These are phyloP conservation scores for Omphaloscelis lunosa DNA, from an alignment of 2,888 invertebrate genomes.

Conservation along the genomic window DNA sequence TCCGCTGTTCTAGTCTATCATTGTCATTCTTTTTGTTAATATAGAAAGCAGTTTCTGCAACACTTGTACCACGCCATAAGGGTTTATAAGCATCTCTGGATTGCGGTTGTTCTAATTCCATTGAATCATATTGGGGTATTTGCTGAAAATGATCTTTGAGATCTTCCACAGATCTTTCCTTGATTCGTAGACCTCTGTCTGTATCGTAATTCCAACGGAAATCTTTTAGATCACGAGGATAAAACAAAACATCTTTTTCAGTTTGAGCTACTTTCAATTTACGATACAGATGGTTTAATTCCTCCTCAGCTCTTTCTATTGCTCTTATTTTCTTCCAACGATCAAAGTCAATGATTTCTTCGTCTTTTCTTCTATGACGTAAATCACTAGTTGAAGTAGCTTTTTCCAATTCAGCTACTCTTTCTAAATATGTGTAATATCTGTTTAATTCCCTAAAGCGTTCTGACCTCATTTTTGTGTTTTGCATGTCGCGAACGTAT, in stretches of 20 bases:
- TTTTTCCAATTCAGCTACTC: slow-evolving; percentile 95
- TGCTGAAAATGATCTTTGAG: slow-evolving; percentile 94
- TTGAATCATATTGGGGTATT: slow-evolving; percentile 89
- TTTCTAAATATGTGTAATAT: slow-evolving; percentile 96
- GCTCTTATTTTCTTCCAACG: slow-evolving; percentile 95
- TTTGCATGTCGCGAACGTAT: slow-evolving; percentile 92
- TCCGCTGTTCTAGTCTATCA: slow-evolving; percentile 77
- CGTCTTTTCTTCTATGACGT: slow-evolving; percentile 93
- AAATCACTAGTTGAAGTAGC: slow-evolving; percentile 93
- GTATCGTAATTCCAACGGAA: slow-evolving; percentile 94
- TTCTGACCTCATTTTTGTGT: slow-evolving; percentile 93
- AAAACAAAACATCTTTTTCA: slow-evolving; percentile 96
- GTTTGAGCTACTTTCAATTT: slow-evolving; percentile 95
- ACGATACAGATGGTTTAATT: slow-evolving; percentile 94
- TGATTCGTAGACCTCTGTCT: slow-evolving; percentile 94
- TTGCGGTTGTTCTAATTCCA: slow-evolving; percentile 83
- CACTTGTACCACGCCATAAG: slow-evolving; percentile 95
- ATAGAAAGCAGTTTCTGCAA: slow-evolving; percentile 94
- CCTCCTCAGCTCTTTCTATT: slow-evolving; percentile 95
- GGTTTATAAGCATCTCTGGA: slow-evolving; percentile 94
- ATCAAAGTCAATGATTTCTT: slow-evolving; percentile 96
- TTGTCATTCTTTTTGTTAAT: slow-evolving; percentile 92
- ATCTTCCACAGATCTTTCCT: slow-evolving; percentile 97
- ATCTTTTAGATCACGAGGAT: slow-evolving; percentile 93
- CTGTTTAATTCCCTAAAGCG: slow-evolving; percentile 96